Evolutionary conservation across 2,797 vertebrate species (phyloP).

Genomic region (Hydrocynus forskahlii): DNA sequence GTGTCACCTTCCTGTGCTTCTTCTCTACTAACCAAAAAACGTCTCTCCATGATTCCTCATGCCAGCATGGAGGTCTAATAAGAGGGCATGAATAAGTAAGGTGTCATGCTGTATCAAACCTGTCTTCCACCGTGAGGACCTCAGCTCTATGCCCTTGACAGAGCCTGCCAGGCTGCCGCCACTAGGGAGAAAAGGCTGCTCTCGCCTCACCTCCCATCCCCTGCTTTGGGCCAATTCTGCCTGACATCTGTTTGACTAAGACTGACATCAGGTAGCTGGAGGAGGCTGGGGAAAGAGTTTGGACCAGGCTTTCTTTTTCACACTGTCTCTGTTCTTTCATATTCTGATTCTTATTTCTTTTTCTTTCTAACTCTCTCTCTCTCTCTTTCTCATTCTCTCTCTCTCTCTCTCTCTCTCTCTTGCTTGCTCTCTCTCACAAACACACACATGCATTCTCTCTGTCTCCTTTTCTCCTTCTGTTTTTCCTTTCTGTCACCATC

Average conservation of each 20-base stretch:
- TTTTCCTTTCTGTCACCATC: constrained; percentile 46
- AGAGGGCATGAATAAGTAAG: constrained; percentile 53
- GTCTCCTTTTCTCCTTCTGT: constrained; percentile 35
- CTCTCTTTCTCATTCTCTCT: constrained; percentile 44
- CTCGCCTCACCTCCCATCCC: constrained; percentile 21
- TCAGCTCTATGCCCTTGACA: constrained; percentile 32
- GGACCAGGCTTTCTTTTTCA: constrained; percentile 41
- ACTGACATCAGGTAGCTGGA: constrained; percentile 36
- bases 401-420: constrained; percentile 31
- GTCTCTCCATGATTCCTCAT: constrained; percentile 25
- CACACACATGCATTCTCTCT: constrained; percentile 6
- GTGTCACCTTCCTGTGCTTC: constrained; percentile 6
- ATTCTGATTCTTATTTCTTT: constrained; percentile 12
- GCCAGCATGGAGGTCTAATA: constrained; percentile 46
- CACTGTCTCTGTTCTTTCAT: constrained; percentile 34
- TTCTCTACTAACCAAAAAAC: constrained; percentile 30
- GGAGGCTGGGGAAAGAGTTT: constrained; percentile 23
- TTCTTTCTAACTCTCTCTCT: constrained; percentile 33
- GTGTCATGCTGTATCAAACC: constrained; percentile 45
- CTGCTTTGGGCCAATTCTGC: constrained; percentile 21
- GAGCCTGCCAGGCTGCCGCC: constrained; percentile 31
- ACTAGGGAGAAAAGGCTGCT: constrained; percentile 29
- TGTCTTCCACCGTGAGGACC: constrained; percentile 41
- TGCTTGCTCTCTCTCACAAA: background rate
- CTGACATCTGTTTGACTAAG: constrained; percentile 50